These are phyloP conservation scores for Platerodrilus igneus DNA, from an alignment of 2,888 invertebrate species.

Conservation along the genomic window DNA sequence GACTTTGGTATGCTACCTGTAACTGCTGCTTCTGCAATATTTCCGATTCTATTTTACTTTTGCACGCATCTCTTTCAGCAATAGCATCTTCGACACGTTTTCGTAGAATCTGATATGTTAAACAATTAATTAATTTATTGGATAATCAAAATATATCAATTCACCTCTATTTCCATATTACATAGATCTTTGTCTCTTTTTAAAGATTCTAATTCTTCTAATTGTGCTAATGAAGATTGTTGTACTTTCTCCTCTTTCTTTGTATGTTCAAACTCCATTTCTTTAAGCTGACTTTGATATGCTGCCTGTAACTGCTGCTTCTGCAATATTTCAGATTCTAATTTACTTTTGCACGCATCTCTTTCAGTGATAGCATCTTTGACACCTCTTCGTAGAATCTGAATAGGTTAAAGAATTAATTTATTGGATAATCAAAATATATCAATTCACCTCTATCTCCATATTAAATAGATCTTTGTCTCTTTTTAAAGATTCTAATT, in stretches of 20 bases:
- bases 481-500: conserved; percentile 37
- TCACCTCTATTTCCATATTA: conserved; percentile 45
- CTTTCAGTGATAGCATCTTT: conserved; percentile 60
- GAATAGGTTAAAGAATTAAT: conserved; percentile 33
- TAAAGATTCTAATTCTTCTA: conserved; percentile 36
- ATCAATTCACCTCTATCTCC: conserved; percentile 43
- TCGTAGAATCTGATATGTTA: conserved; percentile 58
- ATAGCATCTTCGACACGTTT: conserved; percentile 60
- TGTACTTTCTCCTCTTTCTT: conserved; percentile 48
- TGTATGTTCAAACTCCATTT: conserved; percentile 45
- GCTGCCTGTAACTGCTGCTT: conserved; percentile 58
- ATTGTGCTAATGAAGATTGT: conserved; percentile 40
- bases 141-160: no score
- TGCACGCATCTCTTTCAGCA: conserved; percentile 59
- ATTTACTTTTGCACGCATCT: conserved; percentile 59
- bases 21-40: conserved; percentile 64
- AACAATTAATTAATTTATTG: conserved; percentile 1
- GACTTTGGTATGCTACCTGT: conserved; percentile 38
- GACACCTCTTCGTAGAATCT: conserved; percentile 62
- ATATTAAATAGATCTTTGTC: conserved; percentile 44
- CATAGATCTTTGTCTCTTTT: conserved; percentile 42
- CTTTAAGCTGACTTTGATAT: conserved; percentile 47
- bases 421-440: background rate
- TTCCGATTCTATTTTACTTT: conserved; percentile 62
- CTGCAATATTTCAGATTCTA: conserved; percentile 63